phyloP scores from a whole-genome alignment of 2,888 invertebrate genomes.

The Synanthedon tipuliformis region DNA sequence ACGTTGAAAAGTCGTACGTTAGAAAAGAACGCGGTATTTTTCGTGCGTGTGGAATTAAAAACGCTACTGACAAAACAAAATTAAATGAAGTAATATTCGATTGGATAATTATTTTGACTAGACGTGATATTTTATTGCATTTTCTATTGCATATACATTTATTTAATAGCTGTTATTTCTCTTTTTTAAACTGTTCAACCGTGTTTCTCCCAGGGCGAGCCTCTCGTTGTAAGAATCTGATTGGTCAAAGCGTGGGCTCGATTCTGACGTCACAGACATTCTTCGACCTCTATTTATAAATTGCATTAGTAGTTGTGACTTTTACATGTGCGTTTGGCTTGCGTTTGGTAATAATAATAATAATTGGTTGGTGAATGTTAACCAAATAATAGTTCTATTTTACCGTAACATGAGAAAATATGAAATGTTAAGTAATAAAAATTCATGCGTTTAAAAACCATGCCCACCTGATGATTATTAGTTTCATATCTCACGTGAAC shows the following conservation, averaged over 20 bases:
- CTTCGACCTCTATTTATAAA: constrained; percentile 47
- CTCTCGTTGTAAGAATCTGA: constrained; percentile 65
- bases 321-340: constrained; percentile 1
- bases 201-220: constrained; percentile 67
- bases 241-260: constrained; percentile 66
- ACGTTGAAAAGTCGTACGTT: constrained; percentile 11
- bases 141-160: not conserved
- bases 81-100: constrained; percentile 2
- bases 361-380: too few species aligned
- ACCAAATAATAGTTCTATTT: too few species aligned
- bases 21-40: constrained; percentile 14
- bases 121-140: not conserved
- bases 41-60: not conserved
- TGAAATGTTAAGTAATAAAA: too few species aligned
- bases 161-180: constrained; percentile 1
- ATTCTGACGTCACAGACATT: constrained; percentile 62
- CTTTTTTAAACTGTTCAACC: constrained; percentile 13
- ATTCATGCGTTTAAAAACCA: too few species aligned
- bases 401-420: too few species aligned
- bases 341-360: not conserved
- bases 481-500: too few species aligned
- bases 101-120: not conserved
- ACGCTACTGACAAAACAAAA: constrained; percentile 4
- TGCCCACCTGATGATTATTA: too few species aligned
- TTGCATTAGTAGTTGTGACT: constrained; percentile 26